Evolutionary conservation across 2,888 invertebrate species (phyloP).

Genomic region (Linnaemya vulpina): DNA sequence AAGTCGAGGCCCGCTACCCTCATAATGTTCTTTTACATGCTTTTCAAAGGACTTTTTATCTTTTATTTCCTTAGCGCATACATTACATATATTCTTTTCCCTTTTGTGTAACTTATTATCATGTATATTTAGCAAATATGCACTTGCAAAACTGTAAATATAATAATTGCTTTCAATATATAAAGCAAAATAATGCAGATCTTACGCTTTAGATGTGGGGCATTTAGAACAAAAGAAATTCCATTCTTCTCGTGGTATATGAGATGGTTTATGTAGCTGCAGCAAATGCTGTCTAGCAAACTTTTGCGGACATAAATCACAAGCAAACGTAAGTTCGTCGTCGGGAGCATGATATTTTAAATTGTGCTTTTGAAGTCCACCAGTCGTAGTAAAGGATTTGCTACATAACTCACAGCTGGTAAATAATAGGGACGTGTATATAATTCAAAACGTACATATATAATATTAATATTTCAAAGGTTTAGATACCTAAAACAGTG

Average conservation of each 20-base stretch:
- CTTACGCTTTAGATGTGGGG: slow-evolving; percentile 77
- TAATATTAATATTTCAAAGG: background rate
- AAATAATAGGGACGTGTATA: background rate
- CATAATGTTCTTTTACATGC: slow-evolving; percentile 80
- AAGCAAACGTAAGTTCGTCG: slow-evolving; percentile 79
- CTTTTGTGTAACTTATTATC: slow-evolving; percentile 77
- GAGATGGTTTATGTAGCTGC: slow-evolving; percentile 80
- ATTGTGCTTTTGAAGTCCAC: slow-evolving; percentile 79
- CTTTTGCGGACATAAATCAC: slow-evolving; percentile 80
- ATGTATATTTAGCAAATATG: slow-evolving; percentile 78
- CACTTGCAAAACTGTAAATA: slow-evolving; percentile 78
- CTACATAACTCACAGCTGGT: slow-evolving; percentile 80
- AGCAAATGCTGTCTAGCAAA: slow-evolving; percentile 79
- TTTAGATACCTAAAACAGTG: slow-evolving; percentile 80
- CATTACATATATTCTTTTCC: slow-evolving; percentile 81
- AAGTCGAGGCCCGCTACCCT: slow-evolving; percentile 79
- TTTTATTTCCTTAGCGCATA: slow-evolving; percentile 81
- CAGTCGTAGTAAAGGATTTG: slow-evolving; percentile 80
- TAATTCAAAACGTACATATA: background rate
- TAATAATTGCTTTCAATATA: background rate
- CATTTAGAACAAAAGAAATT: slow-evolving; percentile 77
- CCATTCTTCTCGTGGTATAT: slow-evolving; percentile 77
- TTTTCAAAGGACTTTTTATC: slow-evolving; percentile 80
- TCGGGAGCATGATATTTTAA: slow-evolving; percentile 80
- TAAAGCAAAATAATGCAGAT: background rate